Evolutionary conservation across 2,888 invertebrate genomes (phyloP), one percentile per base, ranked within the genome.

Genomic region (Catonia carolina): DNA sequence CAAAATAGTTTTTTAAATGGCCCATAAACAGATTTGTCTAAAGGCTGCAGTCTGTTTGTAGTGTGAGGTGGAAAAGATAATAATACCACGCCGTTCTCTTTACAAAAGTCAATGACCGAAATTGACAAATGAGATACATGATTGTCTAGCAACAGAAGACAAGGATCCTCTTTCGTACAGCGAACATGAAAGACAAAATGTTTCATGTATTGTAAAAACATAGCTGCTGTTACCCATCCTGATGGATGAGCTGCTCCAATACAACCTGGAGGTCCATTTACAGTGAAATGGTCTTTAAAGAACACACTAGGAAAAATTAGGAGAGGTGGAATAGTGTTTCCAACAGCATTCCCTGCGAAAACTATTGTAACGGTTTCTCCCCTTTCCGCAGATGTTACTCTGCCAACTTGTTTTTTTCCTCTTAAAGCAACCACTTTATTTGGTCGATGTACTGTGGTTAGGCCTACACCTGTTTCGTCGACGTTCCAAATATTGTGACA

Each of bases 81-180:
- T 23, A 47, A 18, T 8, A 47, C 22, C 10, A 47, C 22, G 12
- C 50, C 50, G 14, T 50, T 50, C 27, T 50, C 35, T 31, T 31
- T 50, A 15, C 3, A 3, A 15, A 33, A 50, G 35, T 50, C 22
- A 15, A 50, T 27, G 6, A 31, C 50, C 14, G 8, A 4, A 31
- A 50, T 31, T 15, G 33, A 33, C 27, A 50, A 14, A 50, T 50
- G 50, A 2, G 27, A 50, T n/a, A 12, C 31, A 31, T 47, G 50
- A 15, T 31, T 50, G 50, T 50, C 31, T 14, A 50, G 14, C 15
- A 47, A 5, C n/a, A 47, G 4, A 14, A 37, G 15, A 15, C 37
- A 37, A 20, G 47, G 47, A 18, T 17, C 5, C 20, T 47, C 47
- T 22, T 12, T 37, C 15, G 37, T 22, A n/a, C 7, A 8, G 10